A percentile compares a stretch with the other conserved stretches of the same genome.
Evolutionary conservation across 1,140 invertebrate species (phyloP).

Genomic region (Cyphomyrmex costatus): DNA sequence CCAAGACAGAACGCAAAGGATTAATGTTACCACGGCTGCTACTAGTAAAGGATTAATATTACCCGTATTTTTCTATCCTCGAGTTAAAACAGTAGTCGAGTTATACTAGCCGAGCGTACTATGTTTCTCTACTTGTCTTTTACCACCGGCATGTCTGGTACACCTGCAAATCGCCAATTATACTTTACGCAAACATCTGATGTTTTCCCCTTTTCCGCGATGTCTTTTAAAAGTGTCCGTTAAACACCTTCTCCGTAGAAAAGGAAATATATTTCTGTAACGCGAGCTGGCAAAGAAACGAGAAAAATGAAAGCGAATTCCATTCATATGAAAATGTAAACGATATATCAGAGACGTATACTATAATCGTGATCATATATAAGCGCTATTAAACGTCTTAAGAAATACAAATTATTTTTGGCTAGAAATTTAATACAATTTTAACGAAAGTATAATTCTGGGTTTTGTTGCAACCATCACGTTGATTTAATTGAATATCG

Average conservation of each 20-base stretch:
- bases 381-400: background rate
- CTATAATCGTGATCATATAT: background rate
- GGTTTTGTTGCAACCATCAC: background rate
- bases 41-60: constrained; percentile 17
- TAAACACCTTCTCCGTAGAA: background rate
- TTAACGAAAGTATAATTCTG: background rate
- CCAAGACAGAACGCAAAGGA: background rate
- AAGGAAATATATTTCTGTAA: background rate
- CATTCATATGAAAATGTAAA: background rate
- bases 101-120: background rate
- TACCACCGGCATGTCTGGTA: constrained; percentile 73
- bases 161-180: constrained; percentile 84
- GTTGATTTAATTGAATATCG: background rate
- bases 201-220: constrained; percentile 41
- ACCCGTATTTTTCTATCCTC: constrained; percentile 21
- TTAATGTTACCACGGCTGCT: constrained; percentile 24
- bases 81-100: constrained; percentile 7
- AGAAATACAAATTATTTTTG: background rate
- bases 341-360: background rate
- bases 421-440: background rate
- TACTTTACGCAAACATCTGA: constrained; percentile 46
- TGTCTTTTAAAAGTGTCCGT: background rate
- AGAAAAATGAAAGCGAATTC: background rate
- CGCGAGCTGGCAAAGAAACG: background rate
- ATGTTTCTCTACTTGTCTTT: background rate